Evolutionary conservation across 2,888 invertebrate genomes (phyloP).

Genomic region (Adelognathus sp.): DNA sequence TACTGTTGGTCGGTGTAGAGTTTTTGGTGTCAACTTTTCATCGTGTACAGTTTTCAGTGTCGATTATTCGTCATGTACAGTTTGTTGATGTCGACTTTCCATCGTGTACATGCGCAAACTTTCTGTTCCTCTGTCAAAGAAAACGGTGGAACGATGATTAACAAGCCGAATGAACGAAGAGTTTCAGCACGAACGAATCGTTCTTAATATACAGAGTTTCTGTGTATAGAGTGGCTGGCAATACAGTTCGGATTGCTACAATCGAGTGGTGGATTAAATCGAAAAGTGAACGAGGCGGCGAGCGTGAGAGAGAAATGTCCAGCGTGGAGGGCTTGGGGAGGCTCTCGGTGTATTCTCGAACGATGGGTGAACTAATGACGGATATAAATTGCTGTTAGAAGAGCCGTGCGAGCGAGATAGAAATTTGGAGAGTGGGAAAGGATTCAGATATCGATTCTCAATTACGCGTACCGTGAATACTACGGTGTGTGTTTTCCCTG

Average conservation of each 20-base stretch:
- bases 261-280: slow-evolving; percentile 49
- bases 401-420: neutral
- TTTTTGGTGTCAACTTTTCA: no score
- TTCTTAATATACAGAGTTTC: slow-evolving; percentile 40
- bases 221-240: slow-evolving; percentile 24
- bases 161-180: neutral
- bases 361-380: slow-evolving; percentile 56
- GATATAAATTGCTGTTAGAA: slow-evolving; percentile 52
- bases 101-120: no score
- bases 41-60: no score
- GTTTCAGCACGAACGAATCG: slow-evolving; percentile 8
- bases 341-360: slow-evolving; percentile 12
- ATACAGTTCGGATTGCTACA: slow-evolving; percentile 46
- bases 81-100: no score
- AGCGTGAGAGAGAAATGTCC: slow-evolving; percentile 20
- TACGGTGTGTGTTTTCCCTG: neutral
- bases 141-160: neutral
- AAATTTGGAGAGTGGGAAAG: slow-evolving; percentile 4
- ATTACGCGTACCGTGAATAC: slow-evolving; percentile 53
- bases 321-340: neutral
- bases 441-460: slow-evolving; percentile 60
- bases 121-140: no score
- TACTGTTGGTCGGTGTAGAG: no score
- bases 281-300: slow-evolving; percentile 34
- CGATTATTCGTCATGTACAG: no score